Percentiles rank a stretch among this genome's conserved stretches.
These are phyloP conservation scores for Rhinolophus ferrumequinum DNA, from an alignment of 2,113 vertebrate genomes.

Conservation along the genomic window DNA sequence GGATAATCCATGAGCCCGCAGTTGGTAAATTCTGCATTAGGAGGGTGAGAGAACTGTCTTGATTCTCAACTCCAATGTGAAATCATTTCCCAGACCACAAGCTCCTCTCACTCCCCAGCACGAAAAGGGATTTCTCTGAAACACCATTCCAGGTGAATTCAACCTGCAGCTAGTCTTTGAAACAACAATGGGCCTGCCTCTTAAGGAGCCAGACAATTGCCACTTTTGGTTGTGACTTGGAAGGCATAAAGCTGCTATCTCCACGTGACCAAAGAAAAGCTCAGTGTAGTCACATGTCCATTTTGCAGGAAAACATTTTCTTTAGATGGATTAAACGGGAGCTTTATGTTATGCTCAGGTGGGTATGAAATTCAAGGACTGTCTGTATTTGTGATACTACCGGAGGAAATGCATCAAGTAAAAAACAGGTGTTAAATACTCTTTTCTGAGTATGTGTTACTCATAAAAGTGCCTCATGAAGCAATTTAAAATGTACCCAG, in stretches of 20 bases:
- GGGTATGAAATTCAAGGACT: constrained; percentile 45
- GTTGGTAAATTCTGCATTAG: constrained; percentile 18
- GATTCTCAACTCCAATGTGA: not conserved
- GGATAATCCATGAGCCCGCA: constrained; percentile 4
- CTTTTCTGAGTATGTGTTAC: not conserved
- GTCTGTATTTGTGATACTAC: constrained; percentile 15
- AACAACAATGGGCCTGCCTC: not conserved
- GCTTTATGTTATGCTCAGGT: constrained; percentile 25
- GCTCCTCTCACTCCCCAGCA: not conserved
- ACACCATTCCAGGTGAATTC: not conserved
- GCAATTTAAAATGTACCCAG: not conserved
- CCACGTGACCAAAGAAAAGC: not conserved
- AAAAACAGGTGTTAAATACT: not conserved
- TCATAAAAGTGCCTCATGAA: constrained; percentile 6
- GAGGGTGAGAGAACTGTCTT: not conserved
- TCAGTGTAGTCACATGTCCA: not conserved
- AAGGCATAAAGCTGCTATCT: not conserved
- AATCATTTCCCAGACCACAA: not conserved
- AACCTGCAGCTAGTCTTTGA: not conserved
- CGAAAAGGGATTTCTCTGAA: not conserved
- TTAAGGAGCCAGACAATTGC: not conserved
- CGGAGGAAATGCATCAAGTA: not conserved
- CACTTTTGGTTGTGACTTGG: not conserved
- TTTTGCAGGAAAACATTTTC: not conserved
- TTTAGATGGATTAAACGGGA: constrained; percentile 10